Percentiles rank a stretch among this genome's conserved stretches.
These are phyloP conservation scores for Luperina nickerlii DNA, from an alignment of 2,888 invertebrate species.

Conservation along the genomic window DNA sequence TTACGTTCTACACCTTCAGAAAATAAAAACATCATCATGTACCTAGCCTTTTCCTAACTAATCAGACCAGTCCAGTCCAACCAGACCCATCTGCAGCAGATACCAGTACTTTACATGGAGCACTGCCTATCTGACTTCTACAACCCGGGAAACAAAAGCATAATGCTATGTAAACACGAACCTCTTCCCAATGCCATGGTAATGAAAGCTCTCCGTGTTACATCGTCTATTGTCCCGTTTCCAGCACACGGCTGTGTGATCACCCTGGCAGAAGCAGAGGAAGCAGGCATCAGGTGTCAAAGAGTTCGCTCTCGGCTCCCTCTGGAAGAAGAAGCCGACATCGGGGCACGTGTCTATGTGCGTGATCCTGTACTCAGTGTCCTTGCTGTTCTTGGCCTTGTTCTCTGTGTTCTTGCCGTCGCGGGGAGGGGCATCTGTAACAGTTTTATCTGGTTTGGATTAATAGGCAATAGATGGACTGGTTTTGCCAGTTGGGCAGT, in stretches of 20 bases:
- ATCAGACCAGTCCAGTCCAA: no score
- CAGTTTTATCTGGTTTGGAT: conserved; percentile 60
- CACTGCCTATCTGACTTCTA: no score
- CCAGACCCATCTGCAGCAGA: no score
- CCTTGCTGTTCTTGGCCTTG: conserved; percentile 20
- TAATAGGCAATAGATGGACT: conserved; percentile 30
- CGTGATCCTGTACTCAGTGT: conserved; percentile 67
- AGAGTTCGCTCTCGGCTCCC: conserved; percentile 66
- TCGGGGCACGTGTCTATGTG: conserved; percentile 74
- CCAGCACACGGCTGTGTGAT: conserved; percentile 78
- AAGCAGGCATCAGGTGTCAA: conserved; percentile 70
- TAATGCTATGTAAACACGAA: conserved; percentile 40
- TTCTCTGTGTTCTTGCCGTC: neutral
- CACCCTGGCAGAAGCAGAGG: conserved; percentile 81
- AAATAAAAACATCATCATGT: no score
- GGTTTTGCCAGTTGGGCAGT: neutral
- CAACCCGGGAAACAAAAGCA: neutral
- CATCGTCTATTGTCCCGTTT: conserved; percentile 74
- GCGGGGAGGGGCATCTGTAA: conserved; percentile 64
- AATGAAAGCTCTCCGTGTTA: conserved; percentile 70
- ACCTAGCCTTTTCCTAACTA: no score
- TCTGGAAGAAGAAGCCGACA: conserved; percentile 77
- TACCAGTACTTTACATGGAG: no score
- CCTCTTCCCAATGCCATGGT: conserved; percentile 70
- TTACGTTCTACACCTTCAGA: neutral